A percentile compares a stretch with the other conserved stretches of the same genome.
These are phyloP conservation scores for Neosalanx taihuensis DNA, from an alignment of 2,797 vertebrate genomes.

Conservation along the genomic window DNA sequence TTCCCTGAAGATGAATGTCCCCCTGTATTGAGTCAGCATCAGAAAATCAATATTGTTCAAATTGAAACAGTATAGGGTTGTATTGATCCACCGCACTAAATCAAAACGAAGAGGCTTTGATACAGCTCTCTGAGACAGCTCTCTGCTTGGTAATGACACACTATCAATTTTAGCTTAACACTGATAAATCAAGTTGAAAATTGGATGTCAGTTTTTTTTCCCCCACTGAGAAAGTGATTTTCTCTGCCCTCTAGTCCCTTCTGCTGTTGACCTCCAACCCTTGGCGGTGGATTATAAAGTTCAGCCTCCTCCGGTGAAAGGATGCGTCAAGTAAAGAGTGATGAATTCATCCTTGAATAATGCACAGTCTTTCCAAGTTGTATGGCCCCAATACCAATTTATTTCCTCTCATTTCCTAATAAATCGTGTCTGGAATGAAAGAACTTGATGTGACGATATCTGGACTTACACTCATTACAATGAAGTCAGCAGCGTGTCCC, in stretches of 20 bases:
- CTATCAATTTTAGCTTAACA: constrained; percentile 98
- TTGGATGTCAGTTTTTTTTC: constrained; percentile 97
- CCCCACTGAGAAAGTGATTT: constrained; percentile 81
- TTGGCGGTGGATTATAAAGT: constrained; percentile 92
- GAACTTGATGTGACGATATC: neutral
- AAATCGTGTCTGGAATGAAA: neutral
- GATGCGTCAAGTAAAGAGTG: constrained; percentile 77
- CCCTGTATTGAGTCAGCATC: constrained; percentile 80
- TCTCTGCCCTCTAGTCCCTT: constrained; percentile 74
- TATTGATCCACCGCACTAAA: constrained; percentile 95
- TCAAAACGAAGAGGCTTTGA: constrained; percentile 93
- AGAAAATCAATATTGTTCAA: constrained; percentile 98
- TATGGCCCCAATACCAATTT: constrained; percentile 14
- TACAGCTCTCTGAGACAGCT: constrained; percentile 91
- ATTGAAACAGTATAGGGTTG: constrained; percentile 99
- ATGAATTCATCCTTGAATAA: constrained; percentile 72
- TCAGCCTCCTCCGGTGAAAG: constrained; percentile 81
- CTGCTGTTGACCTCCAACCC: constrained; percentile 87
- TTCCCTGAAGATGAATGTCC: constrained; percentile 92
- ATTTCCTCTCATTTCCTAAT: neutral
- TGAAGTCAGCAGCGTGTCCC: neutral
- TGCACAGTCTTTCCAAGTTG: constrained; percentile 30
- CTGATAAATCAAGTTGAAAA: constrained; percentile 99
- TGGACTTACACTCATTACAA: neutral
- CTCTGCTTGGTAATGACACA: constrained; percentile 90